Conservation (phyloP, 2,113 vertebrate species). For the Tragulus kanchil region DNA sequence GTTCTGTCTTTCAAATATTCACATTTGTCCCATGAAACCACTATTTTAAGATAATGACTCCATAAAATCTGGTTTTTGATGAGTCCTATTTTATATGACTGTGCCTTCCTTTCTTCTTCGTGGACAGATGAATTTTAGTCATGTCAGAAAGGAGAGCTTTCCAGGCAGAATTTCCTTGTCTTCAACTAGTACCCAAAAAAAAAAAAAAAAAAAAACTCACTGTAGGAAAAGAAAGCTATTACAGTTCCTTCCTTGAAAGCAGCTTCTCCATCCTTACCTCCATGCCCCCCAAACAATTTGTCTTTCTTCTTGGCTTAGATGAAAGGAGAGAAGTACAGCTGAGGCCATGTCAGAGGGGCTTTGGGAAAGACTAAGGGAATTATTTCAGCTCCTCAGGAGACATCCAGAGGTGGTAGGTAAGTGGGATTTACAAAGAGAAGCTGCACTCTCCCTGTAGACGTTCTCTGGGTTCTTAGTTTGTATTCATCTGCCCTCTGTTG, state of each 20-base stretch:
- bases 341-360: not conserved
- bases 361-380: not conserved
- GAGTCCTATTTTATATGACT: no score
- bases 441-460: rapidly evolving
- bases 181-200: not conserved
- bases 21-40: slow-evolving; percentile 63
- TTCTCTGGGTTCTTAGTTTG: not conserved
- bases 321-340: not conserved
- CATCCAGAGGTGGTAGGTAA: not conserved
- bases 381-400: not conserved
- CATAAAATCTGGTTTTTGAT: slow-evolving; percentile 77
- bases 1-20: slow-evolving; percentile 71
- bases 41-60: slow-evolving; percentile 72
- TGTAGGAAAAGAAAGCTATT: not conserved
- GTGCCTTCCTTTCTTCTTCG: no score
- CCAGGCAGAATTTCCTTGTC: not conserved
- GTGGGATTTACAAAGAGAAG: not conserved
- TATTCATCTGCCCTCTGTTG: no score
- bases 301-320: slow-evolving; percentile 29
- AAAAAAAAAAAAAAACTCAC: not conserved
- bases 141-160: not conserved
- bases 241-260: not conserved
- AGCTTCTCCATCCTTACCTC: not conserved
- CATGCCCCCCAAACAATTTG: no score
- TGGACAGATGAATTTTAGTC: not conserved